These are phyloP conservation scores for Pocillopora meandrina DNA, from an alignment of 92 coral and sea anemone genomes.

Conservation along the genomic window DNA sequence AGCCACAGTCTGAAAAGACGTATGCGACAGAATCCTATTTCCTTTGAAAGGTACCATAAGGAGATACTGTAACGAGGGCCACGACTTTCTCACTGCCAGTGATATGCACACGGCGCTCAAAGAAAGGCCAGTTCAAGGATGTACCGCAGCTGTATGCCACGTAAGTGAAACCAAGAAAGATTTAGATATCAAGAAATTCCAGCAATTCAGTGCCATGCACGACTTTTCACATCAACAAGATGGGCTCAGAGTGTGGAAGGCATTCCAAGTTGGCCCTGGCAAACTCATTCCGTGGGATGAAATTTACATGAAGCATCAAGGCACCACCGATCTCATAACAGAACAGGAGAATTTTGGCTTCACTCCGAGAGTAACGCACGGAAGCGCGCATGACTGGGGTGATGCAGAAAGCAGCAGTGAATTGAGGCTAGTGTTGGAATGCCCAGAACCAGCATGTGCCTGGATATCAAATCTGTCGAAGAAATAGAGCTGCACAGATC, in stretches of 20 bases:
- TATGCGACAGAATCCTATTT: constrained; percentile 64
- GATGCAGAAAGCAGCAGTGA: too few relatives aligned
- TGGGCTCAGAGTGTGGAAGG: constrained; percentile 52
- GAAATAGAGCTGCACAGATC: neutral
- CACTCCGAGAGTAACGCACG: too few relatives aligned
- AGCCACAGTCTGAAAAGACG: constrained; percentile 66
- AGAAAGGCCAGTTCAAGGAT: constrained; percentile 54
- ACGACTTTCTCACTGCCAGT: constrained; percentile 49
- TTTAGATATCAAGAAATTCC: constrained; percentile 8
- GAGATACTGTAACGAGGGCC: constrained; percentile 54
- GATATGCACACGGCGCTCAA: constrained; percentile 53
- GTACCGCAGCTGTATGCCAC: constrained; percentile 39
- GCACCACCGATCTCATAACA: constrained; percentile 10
- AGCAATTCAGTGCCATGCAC: constrained; percentile 34
- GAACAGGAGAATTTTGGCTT: too few relatives aligned
- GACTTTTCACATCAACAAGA: constrained; percentile 45
- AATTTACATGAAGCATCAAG: constrained; percentile 30
- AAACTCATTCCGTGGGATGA: constrained; percentile 28
- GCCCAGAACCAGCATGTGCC: constrained; percentile 53
- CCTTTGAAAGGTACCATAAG: constrained; percentile 59
- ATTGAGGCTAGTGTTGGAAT: too few relatives aligned
- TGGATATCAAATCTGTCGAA: neutral
- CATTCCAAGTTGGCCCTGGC: constrained; percentile 40
- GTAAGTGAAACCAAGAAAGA: constrained; percentile 29
- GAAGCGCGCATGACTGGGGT: too few relatives aligned